Evolutionary conservation across 2,888 invertebrate species (phyloP), one percentile per base, ranked within the genome.

Genomic region (Sipha maydis): DNA sequence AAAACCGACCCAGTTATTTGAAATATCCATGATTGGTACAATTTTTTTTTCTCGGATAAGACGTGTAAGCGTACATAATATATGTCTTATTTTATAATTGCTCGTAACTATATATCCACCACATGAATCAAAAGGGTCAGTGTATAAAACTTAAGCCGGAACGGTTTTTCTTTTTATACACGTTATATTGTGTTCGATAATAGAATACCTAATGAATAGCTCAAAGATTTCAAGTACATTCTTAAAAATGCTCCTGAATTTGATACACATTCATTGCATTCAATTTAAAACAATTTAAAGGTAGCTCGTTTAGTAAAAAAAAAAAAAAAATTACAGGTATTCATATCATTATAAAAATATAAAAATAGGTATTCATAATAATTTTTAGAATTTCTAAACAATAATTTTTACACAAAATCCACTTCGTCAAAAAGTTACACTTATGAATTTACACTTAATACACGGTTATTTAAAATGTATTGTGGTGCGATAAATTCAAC

Each of bases 41-140:
- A 28, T 73, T 85, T 56, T 85, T 76, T 41, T 73, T 78, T 34
- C 77, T 67, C 71, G 0, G 11, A 31, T 31, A 41, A 86, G 76
- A 71, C 85, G 85, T 79, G 85, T 85, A 86, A 86, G 77, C 78
- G 79, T 73, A 86, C 78, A 86, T 71, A 86, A 86, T 86, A 85
- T 71, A 86, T 79, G 85, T 86, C 85, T 79, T 79, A 86, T 85
- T 77, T 85, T 69, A 76, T 78, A 85, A 85, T 48, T 77, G 67
- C 85, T 79, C 54, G 34, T 85, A 78, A 69, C 85, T 67, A 69
- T 56, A 41, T 69, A 78, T 71, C 78, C 79, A 79, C 56, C 78
- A 79, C 71, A 8, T 71, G 69, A 78, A 71, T 56, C 85, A 71
- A 86, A 79, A 34, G 71, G 34, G 78, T 48, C 79, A 21, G 79